Base-by-base conservation (phyloP, 1,140 invertebrate species). In the Caenorhabditis tropicalis region DNA sequence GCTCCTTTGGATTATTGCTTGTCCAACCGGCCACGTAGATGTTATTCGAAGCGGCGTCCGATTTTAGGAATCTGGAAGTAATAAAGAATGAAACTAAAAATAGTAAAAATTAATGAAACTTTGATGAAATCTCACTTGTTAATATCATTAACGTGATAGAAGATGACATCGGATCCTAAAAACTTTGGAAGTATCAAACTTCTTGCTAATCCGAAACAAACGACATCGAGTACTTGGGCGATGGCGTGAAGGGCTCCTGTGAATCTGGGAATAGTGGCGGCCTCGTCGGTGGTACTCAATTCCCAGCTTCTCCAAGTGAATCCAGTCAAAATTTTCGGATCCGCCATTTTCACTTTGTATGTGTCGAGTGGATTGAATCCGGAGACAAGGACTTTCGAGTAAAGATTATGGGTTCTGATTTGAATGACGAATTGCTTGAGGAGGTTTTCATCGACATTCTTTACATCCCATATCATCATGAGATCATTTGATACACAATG, bases 361-460 rank as follows among this genome's bases (percentile, higher is more conserved):
- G 36, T 43, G 24, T 74, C 65, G n/a, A 74, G 24, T 15, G 65
- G 65, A 27, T 74, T 74, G 65, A 74, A 74, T 43, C 65, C 65
- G 9, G 65, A 43, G 0, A 74, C 36, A 0, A 74, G 36, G 43
- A 74, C 65, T 43, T 43, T 74, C 36, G 65, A 74, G 65, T 74
- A 74, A 5, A 74, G n/a, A 24, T 74, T 74, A 12, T 74, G 36
- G 12, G 65, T 74, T 74, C n/a, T 24, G 5, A 74, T 43, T 24
- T 74, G 65, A 24, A 74, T 21, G 9, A 74, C 65, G 15, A 74
- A 74, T 43, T 74, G 65, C 27, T 74, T 74, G 29, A 74, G 36
- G 1, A 74, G 65, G 33, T 74, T 74, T 36, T 74, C 65, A 74
- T 74, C 65, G n/a, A 74, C 65, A 43, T 74, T 74, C 65, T 74